Evolutionary conservation across 2,797 vertebrate species (phyloP), one percentile per base, ranked within the genome.

Genomic region (Tauraco hartlaubi): DNA sequence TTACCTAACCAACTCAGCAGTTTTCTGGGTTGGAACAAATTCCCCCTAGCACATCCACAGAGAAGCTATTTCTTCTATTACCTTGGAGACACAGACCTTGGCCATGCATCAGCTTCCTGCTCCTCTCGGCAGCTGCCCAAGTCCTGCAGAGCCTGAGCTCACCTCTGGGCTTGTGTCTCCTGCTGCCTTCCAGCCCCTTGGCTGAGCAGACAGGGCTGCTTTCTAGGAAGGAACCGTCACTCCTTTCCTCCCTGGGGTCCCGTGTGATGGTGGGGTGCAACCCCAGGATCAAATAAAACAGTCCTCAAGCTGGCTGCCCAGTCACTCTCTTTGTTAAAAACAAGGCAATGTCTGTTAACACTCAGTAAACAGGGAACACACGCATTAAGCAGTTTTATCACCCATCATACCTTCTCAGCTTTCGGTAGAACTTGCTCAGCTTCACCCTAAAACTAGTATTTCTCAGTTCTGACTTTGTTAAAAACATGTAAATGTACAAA

Each of bases 191-290:
- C 33, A 29, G 5, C 7, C 15, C 11, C 23, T 3, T 3, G 48
- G 81, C 61, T 31, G 72, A 3, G 0, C 0, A 9, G 29, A 20
- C 0, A 0, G 22, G 6, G 73, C 46, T 66, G 73, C 91, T 84
- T 84, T 83, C 46, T 15, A 89, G 69, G 85, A 78, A 82, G 49
- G 52, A 71, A 7, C 29, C 0, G 0, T 5, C 33, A 7, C 12
- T 55, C n/a, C 62, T 46, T 49, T 46, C 62, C 29, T 39, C 44
- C 11, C 20, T 6, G 1, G n/a, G 31, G 37, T 64, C 69, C n/a
- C 1, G 0, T 0, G 1, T 2, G 66, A 66, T 1, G 7, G 20
- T 6, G 2, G 46, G 17, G 12, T 6, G 0, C 39, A 77, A 25
- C 4, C 41, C 12, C 75, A 46, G 37, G 6, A 58, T 31, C 54